These are phyloP conservation scores for Perccottus glenii DNA, from an alignment of 2,113 vertebrate species.

Conservation along the genomic window DNA sequence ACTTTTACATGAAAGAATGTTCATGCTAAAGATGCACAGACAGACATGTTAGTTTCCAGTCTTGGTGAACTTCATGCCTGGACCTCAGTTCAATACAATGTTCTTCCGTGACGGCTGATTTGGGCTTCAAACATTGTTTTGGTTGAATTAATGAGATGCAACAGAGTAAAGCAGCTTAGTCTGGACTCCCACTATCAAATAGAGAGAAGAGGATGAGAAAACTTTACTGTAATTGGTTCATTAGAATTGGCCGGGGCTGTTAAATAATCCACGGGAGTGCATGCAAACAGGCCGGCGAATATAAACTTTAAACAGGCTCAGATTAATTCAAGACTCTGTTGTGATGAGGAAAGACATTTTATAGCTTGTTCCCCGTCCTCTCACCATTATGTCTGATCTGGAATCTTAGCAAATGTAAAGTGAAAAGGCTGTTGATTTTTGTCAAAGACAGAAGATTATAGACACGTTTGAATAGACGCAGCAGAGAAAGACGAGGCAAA, in stretches of 20 bases:
- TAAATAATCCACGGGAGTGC: slow-evolving; percentile 46
- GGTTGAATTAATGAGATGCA: slow-evolving; percentile 61
- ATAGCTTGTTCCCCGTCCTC: slow-evolving; percentile 27
- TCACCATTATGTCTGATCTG: slow-evolving; percentile 28
- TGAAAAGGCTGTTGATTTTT: slow-evolving; percentile 57
- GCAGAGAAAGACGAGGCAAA: slow-evolving; percentile 17
- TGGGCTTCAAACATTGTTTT: slow-evolving; percentile 60
- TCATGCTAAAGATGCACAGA: too few relatives aligned
- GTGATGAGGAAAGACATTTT: slow-evolving; percentile 47
- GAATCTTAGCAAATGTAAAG: slow-evolving; percentile 26
- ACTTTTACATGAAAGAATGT: too few relatives aligned
- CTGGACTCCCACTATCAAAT: slow-evolving; percentile 51
- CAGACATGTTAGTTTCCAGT: neutral
- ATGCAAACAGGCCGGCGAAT: slow-evolving; percentile 10
- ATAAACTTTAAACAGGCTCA: slow-evolving; percentile 43
- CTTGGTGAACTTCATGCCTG: slow-evolving; percentile 16
- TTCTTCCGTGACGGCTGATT: slow-evolving; percentile 43
- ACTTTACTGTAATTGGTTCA: slow-evolving; percentile 66
- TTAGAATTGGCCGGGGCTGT: slow-evolving; percentile 53
- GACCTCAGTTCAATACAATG: slow-evolving; percentile 16
- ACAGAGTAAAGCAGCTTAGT: slow-evolving; percentile 64
- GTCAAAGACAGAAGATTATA: slow-evolving; percentile 46
- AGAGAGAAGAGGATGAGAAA: slow-evolving; percentile 46
- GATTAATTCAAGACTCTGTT: slow-evolving; percentile 43
- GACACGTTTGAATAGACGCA: slow-evolving; percentile 39